phyloP scores from a whole-genome alignment of 2,113 vertebrate genomes.

The Dipodomys spectabilis region DNA sequence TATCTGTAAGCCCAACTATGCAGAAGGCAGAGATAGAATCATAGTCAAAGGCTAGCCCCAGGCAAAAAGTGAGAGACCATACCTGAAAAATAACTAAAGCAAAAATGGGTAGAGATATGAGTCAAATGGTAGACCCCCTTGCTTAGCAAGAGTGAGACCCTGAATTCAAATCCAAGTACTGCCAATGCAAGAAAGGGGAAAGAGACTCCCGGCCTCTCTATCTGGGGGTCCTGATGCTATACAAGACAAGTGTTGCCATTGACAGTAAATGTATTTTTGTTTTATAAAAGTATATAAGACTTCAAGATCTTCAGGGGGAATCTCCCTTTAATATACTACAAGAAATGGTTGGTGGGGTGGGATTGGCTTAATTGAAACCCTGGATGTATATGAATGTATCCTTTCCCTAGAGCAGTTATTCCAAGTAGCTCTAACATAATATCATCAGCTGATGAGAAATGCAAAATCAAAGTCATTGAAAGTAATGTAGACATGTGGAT shows the following conservation, averaged over 20 bases:
- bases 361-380: neutral
- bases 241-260: neutral
- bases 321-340: conserved; percentile 17
- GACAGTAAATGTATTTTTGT: neutral
- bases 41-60: no score
- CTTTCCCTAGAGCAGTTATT: neutral
- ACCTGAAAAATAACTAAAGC: no score
- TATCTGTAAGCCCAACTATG: no score
- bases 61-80: no score
- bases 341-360: neutral
- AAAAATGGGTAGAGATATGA: no score
- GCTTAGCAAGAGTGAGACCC: no score
- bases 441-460: neutral
- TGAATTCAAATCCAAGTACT: no score
- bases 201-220: neutral
- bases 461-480: neutral
- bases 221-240: neutral
- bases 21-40: no score
- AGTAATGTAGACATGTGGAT: neutral
- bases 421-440: neutral
- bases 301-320: neutral
- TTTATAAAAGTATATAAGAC: conserved; percentile 46
- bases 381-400: neutral
- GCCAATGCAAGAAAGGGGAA: neutral
- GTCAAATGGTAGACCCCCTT: no score